Conservation (phyloP, 2,797 vertebrate species). For the Erithacus rubecula region DNA sequence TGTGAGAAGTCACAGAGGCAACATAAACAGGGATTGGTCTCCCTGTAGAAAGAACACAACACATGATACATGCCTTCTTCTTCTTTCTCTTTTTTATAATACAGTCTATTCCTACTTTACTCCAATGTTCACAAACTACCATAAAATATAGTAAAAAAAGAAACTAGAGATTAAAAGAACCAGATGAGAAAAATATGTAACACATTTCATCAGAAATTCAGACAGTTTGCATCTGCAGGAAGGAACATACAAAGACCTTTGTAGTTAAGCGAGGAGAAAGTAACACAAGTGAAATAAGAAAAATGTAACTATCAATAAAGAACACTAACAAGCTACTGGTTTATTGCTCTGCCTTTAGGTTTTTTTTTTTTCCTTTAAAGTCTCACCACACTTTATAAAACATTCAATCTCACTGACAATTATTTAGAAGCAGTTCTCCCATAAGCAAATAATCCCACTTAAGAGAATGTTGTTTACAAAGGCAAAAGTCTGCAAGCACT, state of each 20-base stretch:
- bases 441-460: not conserved
- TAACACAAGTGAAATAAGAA: not conserved
- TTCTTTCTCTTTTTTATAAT: not conserved
- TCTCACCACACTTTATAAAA: not conserved
- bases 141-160: not conserved
- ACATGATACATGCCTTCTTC: not conserved
- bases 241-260: not conserved
- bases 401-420: not conserved
- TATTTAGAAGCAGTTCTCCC: not conserved
- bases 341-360: not conserved
- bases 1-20: not conserved
- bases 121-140: not conserved
- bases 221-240: not conserved
- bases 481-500: not conserved
- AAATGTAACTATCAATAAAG: not conserved
- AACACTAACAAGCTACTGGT: not conserved
- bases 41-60: not conserved
- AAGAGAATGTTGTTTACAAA: not conserved
- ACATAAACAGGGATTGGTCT: fast-evolving
- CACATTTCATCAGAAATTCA: not conserved
- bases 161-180: not conserved
- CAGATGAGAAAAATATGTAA: not conserved
- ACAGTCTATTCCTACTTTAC: not conserved
- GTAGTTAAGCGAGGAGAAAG: not conserved
- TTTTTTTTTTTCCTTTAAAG: not conserved